Evolutionary conservation across 2,797 vertebrate genomes (phyloP).

Genomic region (Pterois miles): DNA sequence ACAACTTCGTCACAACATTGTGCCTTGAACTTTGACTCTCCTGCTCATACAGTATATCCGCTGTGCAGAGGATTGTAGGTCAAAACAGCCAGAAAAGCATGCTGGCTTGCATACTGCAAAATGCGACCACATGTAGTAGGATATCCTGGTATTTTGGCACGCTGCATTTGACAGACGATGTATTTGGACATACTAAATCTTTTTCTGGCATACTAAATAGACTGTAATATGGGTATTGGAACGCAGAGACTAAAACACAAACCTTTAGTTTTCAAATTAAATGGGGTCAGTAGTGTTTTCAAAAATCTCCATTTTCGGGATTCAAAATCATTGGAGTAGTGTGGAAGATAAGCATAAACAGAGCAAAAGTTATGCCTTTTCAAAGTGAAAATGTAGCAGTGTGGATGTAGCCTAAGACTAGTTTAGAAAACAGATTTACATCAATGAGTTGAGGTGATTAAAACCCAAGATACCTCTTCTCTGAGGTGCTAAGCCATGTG

Average conservation of each 20-base stretch:
- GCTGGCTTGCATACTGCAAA: too few relatives aligned
- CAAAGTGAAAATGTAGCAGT: not conserved
- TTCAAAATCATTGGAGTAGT: not conserved
- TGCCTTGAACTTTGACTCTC: too few relatives aligned
- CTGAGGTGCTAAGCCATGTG: slow-evolving; percentile 19
- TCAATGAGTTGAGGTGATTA: not conserved
- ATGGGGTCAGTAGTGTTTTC: not conserved
- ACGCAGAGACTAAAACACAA: not conserved
- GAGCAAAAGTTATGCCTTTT: not conserved
- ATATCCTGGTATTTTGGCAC: too few relatives aligned
- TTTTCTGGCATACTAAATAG: too few relatives aligned
- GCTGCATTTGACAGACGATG: too few relatives aligned
- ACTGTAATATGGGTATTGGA: too few relatives aligned
- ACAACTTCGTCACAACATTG: too few relatives aligned
- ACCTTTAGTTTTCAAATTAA: not conserved
- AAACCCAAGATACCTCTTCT: not conserved
- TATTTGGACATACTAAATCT: too few relatives aligned
- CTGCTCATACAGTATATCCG: too few relatives aligned
- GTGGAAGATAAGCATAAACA: not conserved
- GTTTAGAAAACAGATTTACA: not conserved
- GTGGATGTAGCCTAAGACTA: not conserved
- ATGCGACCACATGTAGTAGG: too few relatives aligned
- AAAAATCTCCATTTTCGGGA: not conserved
- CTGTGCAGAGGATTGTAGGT: too few relatives aligned
- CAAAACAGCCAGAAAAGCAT: too few relatives aligned